phyloP scores from a whole-genome alignment of 2,797 vertebrate genomes.

The Propithecus deckenii region DNA sequence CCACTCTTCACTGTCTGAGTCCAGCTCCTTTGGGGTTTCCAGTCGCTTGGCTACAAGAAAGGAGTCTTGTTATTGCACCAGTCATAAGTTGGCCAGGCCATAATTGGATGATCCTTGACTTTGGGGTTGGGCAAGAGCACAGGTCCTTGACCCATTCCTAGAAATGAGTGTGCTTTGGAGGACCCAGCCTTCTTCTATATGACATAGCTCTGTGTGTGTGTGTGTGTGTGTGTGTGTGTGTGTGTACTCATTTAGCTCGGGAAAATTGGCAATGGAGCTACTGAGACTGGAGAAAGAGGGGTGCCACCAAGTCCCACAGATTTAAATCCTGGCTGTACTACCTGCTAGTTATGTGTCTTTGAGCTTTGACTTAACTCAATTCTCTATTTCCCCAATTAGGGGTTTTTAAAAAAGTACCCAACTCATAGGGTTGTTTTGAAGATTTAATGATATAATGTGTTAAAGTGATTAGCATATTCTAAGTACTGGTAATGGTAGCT shows the following conservation, averaged over 20 bases:
- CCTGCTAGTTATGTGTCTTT: neutral
- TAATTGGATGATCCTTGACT: neutral
- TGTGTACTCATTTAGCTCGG: neutral
- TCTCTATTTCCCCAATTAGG: neutral
- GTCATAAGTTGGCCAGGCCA: neutral
- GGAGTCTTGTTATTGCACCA: neutral
- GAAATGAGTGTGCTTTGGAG: neutral
- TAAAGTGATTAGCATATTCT: neutral
- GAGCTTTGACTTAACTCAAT: neutral
- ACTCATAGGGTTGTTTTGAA: neutral
- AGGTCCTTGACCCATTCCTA: neutral
- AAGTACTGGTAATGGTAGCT: neutral
- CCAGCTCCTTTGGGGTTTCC: conserved; percentile 86
- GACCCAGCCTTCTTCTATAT: neutral
- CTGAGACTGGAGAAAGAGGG: no score
- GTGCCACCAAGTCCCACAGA: neutral
- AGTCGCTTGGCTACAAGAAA: conserved; percentile 89
- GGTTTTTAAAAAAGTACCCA: neutral
- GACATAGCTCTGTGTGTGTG: no score
- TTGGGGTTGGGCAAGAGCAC: no score
- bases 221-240: neutral
- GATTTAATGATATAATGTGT: neutral
- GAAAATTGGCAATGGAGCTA: no score
- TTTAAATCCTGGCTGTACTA: neutral
- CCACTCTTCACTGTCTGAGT: conserved; percentile 88